These are phyloP conservation scores for Mormyrops boulengeri DNA, from an alignment of 2,797 vertebrate genomes.

Conservation along the genomic window DNA sequence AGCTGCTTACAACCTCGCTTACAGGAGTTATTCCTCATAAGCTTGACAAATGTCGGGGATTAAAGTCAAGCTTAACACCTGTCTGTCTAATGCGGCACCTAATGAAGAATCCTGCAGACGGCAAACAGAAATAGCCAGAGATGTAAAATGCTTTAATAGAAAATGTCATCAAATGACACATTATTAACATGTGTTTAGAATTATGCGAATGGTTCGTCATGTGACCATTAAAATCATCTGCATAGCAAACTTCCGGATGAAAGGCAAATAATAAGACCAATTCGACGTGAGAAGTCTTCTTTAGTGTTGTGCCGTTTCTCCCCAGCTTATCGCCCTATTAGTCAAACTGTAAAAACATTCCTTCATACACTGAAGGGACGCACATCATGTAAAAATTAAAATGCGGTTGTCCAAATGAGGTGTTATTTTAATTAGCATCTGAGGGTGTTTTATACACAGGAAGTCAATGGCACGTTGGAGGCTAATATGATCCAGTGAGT, in stretches of 20 bases:
- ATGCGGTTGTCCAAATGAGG: neutral
- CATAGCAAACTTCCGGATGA: neutral
- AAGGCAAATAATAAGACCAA: neutral
- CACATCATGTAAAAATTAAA: neutral
- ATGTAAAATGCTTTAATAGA: neutral
- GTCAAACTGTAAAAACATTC: neutral
- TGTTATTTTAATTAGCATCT: neutral
- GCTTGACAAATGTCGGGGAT: neutral
- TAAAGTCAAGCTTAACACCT: slow-evolving; percentile 7
- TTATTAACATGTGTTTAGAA: neutral
- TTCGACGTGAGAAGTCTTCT: neutral
- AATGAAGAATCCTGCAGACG: neutral
- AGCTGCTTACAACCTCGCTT: neutral
- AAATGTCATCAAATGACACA: slow-evolving; percentile 1
- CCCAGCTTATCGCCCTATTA: neutral
- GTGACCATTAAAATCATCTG: neutral
- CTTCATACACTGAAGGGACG: neutral
- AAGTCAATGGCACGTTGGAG: neutral
- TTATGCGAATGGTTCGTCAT: neutral
- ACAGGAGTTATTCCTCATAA: neutral
- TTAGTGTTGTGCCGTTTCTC: neutral
- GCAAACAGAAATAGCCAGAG: neutral
- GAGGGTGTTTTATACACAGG: neutral
- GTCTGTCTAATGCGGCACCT: neutral
- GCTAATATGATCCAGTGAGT: neutral